Percentiles rank a stretch among this genome's conserved stretches.
These are phyloP conservation scores for Oxycera nigricornis DNA, from an alignment of 2,888 invertebrate species.

Conservation along the genomic window DNA sequence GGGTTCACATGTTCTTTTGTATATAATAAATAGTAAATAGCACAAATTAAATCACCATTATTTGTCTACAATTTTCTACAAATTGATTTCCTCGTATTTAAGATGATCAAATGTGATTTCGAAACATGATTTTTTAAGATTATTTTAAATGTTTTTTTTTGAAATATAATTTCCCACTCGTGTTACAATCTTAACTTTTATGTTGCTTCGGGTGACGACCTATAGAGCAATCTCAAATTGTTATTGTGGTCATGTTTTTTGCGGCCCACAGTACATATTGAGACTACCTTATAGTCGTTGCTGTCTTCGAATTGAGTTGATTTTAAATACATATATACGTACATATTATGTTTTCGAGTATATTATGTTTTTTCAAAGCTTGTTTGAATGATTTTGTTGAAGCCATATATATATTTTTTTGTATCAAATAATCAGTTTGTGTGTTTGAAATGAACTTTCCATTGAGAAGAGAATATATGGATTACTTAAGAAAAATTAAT, in stretches of 20 bases:
- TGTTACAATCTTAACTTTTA: conserved; percentile 44
- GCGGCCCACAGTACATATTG: conserved; percentile 63
- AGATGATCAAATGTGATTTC: too few species aligned
- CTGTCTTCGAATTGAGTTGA: conserved; percentile 51
- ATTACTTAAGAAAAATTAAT: background rate
- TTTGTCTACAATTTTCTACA: too few species aligned
- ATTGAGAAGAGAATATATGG: conserved; percentile 3
- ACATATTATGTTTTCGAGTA: too few species aligned
- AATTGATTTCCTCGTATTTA: too few species aligned
- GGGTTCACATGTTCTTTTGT: too few species aligned
- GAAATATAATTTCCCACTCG: conserved; percentile 44
- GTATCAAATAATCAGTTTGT: background rate
- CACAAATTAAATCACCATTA: too few species aligned
- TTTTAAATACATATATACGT: background rate
- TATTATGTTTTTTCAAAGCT: background rate
- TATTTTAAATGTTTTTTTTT: too few species aligned
- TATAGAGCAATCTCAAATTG: conserved; percentile 96
- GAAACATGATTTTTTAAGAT: conserved; percentile 32
- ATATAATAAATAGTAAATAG: too few species aligned
- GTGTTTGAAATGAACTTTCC: background rate
- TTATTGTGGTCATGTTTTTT: conserved; percentile 85
- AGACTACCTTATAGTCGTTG: conserved; percentile 59
- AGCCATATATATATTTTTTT: background rate
- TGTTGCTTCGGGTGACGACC: conserved; percentile 56
- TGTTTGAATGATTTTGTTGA: background rate